Evolutionary conservation across 2,888 invertebrate genomes (phyloP).

Genomic region (Loripinus fragilis): DNA sequence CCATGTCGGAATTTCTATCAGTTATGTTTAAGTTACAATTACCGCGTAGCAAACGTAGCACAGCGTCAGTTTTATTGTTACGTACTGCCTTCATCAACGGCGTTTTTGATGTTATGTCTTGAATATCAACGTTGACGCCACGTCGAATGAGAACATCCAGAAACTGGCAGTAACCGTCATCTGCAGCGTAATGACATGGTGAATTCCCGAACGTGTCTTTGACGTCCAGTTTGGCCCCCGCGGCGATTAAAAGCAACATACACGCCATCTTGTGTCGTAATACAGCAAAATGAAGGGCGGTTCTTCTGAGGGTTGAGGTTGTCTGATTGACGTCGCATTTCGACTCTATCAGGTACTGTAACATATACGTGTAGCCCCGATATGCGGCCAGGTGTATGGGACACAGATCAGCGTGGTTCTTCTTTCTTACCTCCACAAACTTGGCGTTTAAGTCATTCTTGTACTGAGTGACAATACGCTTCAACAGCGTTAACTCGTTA

Average conservation of each 20-base stretch:
- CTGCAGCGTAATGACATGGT: conserved; percentile 83
- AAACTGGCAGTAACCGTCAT: conserved; percentile 82
- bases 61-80: conserved; percentile 82
- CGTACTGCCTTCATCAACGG: conserved; percentile 83
- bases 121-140: conserved; percentile 80
- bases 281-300: conserved; percentile 83
- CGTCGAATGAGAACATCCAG: conserved; percentile 80
- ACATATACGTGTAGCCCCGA: conserved; percentile 82
- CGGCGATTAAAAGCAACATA: conserved; percentile 80
- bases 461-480: conserved; percentile 81
- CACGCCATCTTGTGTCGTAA: conserved; percentile 82
- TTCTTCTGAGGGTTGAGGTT: conserved; percentile 80
- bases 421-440: conserved; percentile 82
- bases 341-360: conserved; percentile 80
- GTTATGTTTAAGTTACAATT: conserved; percentile 81
- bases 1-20: conserved; percentile 82
- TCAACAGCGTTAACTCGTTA: conserved; percentile 80
- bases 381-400: conserved; percentile 82
- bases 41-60: conserved; percentile 77
- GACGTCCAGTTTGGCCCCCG: conserved; percentile 81
- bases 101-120: conserved; percentile 83
- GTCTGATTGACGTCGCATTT: conserved; percentile 82
- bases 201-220: conserved; percentile 83
- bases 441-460: conserved; percentile 82
- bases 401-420: conserved; percentile 82